Conservation (phyloP, 1,140 invertebrate genomes). For the Theocolax elegans region DNA sequence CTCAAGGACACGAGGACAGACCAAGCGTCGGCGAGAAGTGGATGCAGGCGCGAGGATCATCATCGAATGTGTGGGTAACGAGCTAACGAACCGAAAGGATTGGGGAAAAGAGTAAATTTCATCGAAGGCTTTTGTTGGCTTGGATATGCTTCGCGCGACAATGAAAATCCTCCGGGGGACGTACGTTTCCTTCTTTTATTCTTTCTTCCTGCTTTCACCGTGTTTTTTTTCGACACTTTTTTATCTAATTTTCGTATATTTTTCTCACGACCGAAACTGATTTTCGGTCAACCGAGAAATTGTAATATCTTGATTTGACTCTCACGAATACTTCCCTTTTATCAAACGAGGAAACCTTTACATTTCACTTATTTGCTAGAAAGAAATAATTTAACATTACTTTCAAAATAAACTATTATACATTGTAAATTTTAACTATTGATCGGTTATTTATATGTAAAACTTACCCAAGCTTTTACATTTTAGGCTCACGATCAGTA, state of each 20-base stretch:
- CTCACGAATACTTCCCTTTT: too few species aligned
- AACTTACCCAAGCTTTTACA: too few species aligned
- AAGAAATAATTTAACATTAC: too few species aligned
- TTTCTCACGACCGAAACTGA: conserved; percentile 5
- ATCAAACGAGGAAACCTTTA: too few species aligned
- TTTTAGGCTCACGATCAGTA: too few species aligned
- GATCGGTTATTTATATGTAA: too few species aligned
- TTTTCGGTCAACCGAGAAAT: too few species aligned
- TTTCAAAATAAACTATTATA: too few species aligned
- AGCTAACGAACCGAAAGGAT: conserved; percentile 45
- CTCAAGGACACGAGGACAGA: conserved; percentile 38
- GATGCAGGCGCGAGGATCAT: neutral
- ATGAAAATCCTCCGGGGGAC: neutral
- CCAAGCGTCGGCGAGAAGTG: neutral
- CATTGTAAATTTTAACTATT: too few species aligned
- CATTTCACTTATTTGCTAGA: too few species aligned
- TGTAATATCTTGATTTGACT: too few species aligned
- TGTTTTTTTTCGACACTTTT: neutral
- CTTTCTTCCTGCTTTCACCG: neutral
- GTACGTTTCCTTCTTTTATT: neutral
- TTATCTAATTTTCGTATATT: conserved; percentile 3
- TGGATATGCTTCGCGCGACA: neutral
- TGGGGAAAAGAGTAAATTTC: conserved; percentile 37
- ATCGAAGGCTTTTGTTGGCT: conserved; percentile 2
- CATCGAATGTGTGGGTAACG: conserved; percentile 21